Conservation (phyloP, 2,888 invertebrate species). For the Hypolimnas misippus region DNA sequence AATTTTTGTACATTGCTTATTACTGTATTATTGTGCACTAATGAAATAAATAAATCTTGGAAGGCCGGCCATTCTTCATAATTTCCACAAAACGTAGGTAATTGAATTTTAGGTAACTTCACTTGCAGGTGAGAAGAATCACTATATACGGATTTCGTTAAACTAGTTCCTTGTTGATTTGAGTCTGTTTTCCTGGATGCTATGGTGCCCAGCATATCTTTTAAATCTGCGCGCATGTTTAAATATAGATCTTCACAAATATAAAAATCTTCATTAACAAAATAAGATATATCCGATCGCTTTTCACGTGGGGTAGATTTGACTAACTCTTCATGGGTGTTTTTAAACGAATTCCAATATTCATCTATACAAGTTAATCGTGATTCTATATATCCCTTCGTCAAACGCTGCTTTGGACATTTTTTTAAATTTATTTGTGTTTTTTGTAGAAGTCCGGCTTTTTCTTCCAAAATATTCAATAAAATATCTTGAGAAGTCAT, state of each 20-base stretch:
- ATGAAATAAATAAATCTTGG: too few species aligned
- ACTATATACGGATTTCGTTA: background rate
- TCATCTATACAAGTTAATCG: constrained; percentile 22
- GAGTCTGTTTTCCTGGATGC: background rate
- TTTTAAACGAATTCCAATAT: constrained; percentile 28
- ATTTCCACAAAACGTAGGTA: background rate
- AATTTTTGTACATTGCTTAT: too few species aligned
- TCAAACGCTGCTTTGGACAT: constrained; percentile 34
- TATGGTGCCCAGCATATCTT: constrained; percentile 13
- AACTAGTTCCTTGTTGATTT: constrained; percentile 1
- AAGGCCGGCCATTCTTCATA: too few species aligned
- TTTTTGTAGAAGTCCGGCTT: constrained; percentile 25
- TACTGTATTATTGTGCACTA: too few species aligned
- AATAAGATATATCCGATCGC: constrained; percentile 22
- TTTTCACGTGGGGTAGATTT: constrained; percentile 16
- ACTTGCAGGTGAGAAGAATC: background rate
- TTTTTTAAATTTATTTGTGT: constrained; percentile 34
- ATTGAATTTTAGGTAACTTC: background rate
- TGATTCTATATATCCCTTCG: constrained; percentile 31
- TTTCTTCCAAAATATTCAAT: constrained; percentile 26
- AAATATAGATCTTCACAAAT: constrained; percentile 24
- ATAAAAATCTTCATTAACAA: constrained; percentile 31
- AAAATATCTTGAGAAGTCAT: background rate
- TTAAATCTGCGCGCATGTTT: constrained; percentile 14
- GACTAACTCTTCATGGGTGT: constrained; percentile 26